A percentile compares a stretch with the other conserved stretches of the same genome.
phyloP scores from a whole-genome alignment of 92 coral and sea anemone genomes.

The Ricordea florida region DNA sequence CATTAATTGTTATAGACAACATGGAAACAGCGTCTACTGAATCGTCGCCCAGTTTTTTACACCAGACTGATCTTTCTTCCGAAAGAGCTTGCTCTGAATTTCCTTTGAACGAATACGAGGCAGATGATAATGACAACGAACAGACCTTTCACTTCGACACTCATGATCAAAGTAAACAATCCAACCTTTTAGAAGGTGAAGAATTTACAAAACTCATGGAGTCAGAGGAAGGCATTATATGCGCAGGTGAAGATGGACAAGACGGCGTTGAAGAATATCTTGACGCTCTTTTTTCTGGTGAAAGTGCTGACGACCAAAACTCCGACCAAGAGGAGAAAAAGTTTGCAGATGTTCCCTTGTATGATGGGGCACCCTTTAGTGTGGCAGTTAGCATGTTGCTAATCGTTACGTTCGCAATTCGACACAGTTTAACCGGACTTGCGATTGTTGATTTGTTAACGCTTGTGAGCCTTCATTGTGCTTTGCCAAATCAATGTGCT shows the following conservation, averaged over 20 bases:
- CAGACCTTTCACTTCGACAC: conserved; percentile 9
- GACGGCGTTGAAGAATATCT: conserved; percentile 11
- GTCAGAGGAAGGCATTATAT: neutral
- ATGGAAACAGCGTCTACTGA: too few species aligned
- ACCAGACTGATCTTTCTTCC: neutral
- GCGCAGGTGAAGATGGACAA: neutral
- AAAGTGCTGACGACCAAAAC: conserved; percentile 2
- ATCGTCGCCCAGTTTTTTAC: too few species aligned
- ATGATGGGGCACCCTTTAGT: conserved; percentile 61
- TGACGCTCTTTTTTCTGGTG: conserved; percentile 8
- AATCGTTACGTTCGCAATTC: conserved; percentile 64
- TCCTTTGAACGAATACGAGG: neutral
- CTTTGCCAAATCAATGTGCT: conserved; percentile 56
- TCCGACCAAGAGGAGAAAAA: neutral
- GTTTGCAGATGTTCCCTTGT: conserved; percentile 53
- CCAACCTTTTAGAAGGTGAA: conserved; percentile 1
- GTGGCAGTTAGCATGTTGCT: conserved; percentile 78
- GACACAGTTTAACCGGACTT: conserved; percentile 70
- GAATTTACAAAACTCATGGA: neutral
- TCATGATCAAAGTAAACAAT: neutral
- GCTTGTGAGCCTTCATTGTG: conserved; percentile 53
- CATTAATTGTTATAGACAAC: too few species aligned
- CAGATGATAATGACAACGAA: neutral
- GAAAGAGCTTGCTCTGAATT: neutral
- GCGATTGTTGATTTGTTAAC: conserved; percentile 46